Conservation (phyloP, 2,797 vertebrate genomes). For the Paratrypauchen microcephalus region DNA sequence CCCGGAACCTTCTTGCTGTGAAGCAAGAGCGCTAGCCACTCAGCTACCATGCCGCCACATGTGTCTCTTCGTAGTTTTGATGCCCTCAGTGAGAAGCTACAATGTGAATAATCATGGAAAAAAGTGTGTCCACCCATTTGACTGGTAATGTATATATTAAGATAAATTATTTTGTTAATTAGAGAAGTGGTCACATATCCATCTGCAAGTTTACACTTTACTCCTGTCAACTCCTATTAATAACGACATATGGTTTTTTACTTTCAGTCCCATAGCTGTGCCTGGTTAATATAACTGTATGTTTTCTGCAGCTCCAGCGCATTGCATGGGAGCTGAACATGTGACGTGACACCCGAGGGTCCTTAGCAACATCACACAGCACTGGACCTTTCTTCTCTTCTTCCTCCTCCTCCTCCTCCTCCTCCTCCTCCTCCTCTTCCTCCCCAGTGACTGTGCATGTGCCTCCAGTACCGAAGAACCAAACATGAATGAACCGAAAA, state of each 20-base stretch:
- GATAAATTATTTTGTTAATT: not conserved
- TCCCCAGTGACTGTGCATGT: constrained; percentile 24
- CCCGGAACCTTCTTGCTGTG: no score
- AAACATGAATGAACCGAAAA: constrained; percentile 25
- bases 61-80: no score
- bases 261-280: not conserved
- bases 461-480: constrained; percentile 13
- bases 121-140: no score
- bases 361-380: constrained; percentile 29
- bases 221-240: not conserved
- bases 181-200: not conserved
- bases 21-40: no score
- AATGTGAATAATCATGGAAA: no score
- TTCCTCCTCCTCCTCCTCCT: constrained; percentile 14
- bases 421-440: constrained; percentile 3
- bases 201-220: not conserved
- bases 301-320: not conserved
- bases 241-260: not conserved
- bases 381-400: constrained; percentile 15
- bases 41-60: no score
- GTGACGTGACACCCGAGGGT: constrained; percentile 16
- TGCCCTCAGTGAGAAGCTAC: no score
- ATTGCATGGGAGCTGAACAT: not conserved
- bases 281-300: not conserved
- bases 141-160: no score